Percentiles rank a stretch among this genome's conserved stretches.
Evolutionary conservation across 2,797 vertebrate species (phyloP).

Genomic region (Trichosurus vulpecula): DNA sequence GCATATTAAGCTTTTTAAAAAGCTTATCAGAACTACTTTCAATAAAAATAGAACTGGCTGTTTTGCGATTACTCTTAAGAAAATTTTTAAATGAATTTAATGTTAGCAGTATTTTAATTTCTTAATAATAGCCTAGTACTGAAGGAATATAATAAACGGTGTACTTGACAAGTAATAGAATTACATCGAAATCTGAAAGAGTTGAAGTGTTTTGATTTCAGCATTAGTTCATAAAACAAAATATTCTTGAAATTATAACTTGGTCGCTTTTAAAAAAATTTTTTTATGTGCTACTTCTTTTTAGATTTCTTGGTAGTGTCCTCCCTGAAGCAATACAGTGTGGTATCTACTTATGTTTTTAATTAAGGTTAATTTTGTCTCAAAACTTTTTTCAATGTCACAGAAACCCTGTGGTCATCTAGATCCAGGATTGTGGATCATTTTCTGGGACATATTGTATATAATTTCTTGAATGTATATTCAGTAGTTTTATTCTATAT

Average conservation of each 20-base stretch:
- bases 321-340: background rate
- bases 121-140: background rate
- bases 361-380: background rate
- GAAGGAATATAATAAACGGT: background rate
- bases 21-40: background rate
- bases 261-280: background rate
- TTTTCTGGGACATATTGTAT: background rate
- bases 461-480: background rate
- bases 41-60: background rate
- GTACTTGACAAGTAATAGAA: background rate
- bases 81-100: background rate
- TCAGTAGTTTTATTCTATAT: background rate
- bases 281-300: background rate
- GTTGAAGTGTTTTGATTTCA: background rate
- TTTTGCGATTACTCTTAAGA: background rate
- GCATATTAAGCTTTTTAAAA: background rate
- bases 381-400: background rate
- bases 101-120: background rate
- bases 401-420: background rate
- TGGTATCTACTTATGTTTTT: background rate
- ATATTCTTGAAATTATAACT: background rate
- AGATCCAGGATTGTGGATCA: background rate
- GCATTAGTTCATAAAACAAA: background rate
- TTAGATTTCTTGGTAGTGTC: background rate
- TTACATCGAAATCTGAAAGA: background rate